Percentiles rank a stretch among this genome's conserved stretches.
These are phyloP conservation scores for Xenotilapia flavipinnis DNA, from an alignment of 2,113 vertebrate species.

Conservation along the genomic window DNA sequence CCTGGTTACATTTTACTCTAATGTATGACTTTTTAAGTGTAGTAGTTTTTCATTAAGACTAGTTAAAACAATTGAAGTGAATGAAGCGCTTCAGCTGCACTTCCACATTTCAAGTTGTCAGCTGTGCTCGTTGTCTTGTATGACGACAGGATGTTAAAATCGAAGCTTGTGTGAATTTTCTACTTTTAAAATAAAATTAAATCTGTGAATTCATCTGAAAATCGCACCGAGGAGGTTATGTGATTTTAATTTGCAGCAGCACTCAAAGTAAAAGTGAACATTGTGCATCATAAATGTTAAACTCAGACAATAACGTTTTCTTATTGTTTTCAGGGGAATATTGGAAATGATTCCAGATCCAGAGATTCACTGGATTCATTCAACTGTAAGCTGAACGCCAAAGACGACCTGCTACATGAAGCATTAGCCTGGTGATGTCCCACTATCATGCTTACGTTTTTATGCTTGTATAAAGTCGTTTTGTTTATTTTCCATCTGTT, in stretches of 20 bases:
- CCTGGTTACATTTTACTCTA: neutral
- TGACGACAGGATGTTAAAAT: neutral
- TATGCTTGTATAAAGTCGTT: accelerated
- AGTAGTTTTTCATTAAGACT: neutral
- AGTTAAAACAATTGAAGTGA: neutral
- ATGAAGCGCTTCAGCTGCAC: neutral
- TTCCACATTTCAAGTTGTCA: neutral
- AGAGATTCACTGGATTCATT: neutral
- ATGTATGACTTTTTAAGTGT: neutral
- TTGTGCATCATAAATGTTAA: neutral
- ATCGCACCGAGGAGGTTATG: accelerated
- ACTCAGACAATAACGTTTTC: neutral
- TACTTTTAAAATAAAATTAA: accelerated
- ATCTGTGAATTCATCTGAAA: neutral
- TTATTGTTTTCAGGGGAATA: neutral
- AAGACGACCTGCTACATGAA: neutral
- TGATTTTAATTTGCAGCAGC: neutral
- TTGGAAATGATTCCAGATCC: neutral
- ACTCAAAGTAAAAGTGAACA: neutral
- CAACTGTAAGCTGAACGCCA: neutral
- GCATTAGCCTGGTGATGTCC: neutral
- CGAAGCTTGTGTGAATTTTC: neutral
- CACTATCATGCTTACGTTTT: accelerated
- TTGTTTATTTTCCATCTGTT: neutral
- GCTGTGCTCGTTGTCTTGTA: accelerated